Conservation (phyloP, 2,888 invertebrate species). For the Pogonocherus hispidulus region DNA sequence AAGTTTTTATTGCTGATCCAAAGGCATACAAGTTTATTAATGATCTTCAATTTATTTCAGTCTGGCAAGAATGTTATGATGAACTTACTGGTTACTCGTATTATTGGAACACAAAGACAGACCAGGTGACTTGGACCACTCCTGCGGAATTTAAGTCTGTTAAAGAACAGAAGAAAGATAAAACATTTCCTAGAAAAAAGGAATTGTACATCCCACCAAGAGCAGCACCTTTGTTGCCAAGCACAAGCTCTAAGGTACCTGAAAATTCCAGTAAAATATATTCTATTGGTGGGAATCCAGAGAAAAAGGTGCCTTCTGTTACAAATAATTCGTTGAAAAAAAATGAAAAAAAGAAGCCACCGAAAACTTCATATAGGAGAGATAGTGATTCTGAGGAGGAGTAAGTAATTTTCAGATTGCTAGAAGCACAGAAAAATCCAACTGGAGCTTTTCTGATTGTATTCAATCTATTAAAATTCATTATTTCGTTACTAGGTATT, state of each 20-base stretch:
- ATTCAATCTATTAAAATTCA: no score
- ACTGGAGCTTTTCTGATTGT: neutral
- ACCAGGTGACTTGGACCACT: constrained; percentile 77
- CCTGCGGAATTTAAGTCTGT: constrained; percentile 69
- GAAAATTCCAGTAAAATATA: constrained; percentile 48
- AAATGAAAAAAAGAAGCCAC: constrained; percentile 14
- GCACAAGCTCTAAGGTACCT: constrained; percentile 34
- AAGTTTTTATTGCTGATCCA: neutral
- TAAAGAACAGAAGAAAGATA: constrained; percentile 35
- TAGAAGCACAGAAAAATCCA: neutral
- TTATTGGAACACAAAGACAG: constrained; percentile 76
- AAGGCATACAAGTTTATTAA: neutral
- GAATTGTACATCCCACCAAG: constrained; percentile 56
- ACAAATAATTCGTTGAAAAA: constrained; percentile 11
- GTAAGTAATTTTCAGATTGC: constrained; percentile 52
- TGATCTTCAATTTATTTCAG: constrained; percentile 58
- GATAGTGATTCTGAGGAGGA: constrained; percentile 59
- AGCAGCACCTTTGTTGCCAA: constrained; percentile 55
- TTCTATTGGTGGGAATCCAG: constrained; percentile 48
- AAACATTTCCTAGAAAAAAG: constrained; percentile 35
- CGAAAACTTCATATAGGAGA: constrained; percentile 31
- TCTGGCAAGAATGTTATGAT: constrained; percentile 78
- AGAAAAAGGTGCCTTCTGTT: neutral
- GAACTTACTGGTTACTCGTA: constrained; percentile 75
- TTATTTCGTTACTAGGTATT: no score